phyloP scores from a whole-genome alignment of 64 coral and sea anemone species.

The Stylophora pistillata region DNA sequence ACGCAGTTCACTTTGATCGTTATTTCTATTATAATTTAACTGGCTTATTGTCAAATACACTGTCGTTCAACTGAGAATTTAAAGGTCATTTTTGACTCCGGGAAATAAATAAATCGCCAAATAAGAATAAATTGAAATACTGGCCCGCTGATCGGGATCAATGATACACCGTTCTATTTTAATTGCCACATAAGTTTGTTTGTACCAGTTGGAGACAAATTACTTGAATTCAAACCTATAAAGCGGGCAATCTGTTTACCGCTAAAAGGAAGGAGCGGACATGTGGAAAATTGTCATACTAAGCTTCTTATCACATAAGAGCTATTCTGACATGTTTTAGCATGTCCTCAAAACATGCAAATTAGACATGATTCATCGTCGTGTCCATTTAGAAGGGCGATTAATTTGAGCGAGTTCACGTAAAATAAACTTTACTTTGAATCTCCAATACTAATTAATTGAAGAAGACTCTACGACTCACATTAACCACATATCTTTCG shows the following conservation, averaged over 20 bases:
- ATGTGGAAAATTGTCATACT: not conserved
- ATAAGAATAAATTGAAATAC: not conserved
- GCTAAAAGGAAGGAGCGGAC: not conserved
- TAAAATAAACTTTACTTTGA: conserved; percentile 19
- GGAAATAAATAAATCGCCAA: not conserved
- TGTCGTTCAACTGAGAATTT: not conserved
- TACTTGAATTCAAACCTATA: not conserved
- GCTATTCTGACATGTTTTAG: not conserved
- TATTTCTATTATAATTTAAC: not conserved
- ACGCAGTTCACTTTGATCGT: not conserved
- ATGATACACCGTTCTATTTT: not conserved
- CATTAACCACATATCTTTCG: not conserved
- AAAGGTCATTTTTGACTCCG: not conserved
- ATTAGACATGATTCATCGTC: not conserved
- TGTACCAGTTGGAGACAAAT: not conserved
- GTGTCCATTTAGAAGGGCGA: not conserved
- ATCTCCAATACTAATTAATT: not conserved
- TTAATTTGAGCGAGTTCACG: not conserved
- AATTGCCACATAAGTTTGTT: not conserved
- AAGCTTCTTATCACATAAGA: not conserved
- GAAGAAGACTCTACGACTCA: not conserved
- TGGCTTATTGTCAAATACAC: not conserved
- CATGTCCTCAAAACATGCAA: not conserved
- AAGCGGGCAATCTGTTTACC: not conserved
- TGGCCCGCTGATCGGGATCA: not conserved